Evolutionary conservation across 2,113 vertebrate species (phyloP).

Genomic region (Macrotis lagotis): DNA sequence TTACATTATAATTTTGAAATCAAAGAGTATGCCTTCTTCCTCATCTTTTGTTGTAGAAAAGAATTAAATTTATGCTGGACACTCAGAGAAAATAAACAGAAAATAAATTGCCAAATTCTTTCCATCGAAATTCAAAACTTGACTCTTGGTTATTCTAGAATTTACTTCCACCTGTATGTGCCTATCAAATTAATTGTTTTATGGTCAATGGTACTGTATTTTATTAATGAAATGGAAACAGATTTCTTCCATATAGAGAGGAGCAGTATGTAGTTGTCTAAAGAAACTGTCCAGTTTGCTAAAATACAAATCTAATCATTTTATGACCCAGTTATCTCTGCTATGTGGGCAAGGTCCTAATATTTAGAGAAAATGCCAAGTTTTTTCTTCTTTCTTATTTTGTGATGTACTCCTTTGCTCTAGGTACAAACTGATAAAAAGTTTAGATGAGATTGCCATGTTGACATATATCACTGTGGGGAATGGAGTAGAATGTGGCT

Average conservation of each 20-base stretch:
- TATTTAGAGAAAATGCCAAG: slow-evolving; percentile 36
- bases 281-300: neutral
- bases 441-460: slow-evolving; percentile 68
- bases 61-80: neutral
- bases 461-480: slow-evolving; percentile 59
- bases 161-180: neutral
- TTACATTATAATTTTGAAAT: neutral
- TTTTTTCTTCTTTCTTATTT: neutral
- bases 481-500: slow-evolving; percentile 66
- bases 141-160: neutral
- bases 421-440: slow-evolving; percentile 58
- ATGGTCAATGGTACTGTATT: neutral
- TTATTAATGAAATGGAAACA: slow-evolving; percentile 32
- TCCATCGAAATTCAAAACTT: neutral
- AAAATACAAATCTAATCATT: neutral
- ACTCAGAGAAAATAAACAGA: neutral
- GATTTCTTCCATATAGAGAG: slow-evolving; percentile 19
- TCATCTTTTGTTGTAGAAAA: neutral
- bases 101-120: neutral
- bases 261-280: neutral
- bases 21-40: neutral
- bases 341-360: neutral
- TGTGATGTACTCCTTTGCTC: slow-evolving; percentile 22
- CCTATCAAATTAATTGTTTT: slow-evolving; percentile 23
- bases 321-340: neutral